Evolutionary conservation across 1,140 invertebrate genomes (phyloP), one percentile per base, ranked within the genome.

Genomic region (Drosophila lacertosa): DNA sequence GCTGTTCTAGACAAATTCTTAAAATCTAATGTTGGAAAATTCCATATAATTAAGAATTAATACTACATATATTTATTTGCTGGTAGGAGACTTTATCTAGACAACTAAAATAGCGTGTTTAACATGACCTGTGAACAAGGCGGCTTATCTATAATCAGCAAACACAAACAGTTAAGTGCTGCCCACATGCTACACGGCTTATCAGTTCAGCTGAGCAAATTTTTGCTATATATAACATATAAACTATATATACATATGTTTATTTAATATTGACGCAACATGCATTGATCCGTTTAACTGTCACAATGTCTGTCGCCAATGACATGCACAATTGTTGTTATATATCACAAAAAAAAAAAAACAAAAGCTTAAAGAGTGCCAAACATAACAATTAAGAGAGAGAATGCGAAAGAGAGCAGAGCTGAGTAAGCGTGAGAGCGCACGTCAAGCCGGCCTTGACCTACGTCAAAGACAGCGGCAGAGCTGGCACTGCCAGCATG

Each of bases 381-480:
- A 26, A 16, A 7, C 24, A 13, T 5, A 33, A 37, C n/a, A 18
- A 16, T 20, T 32, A 29, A 39, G 24, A 18, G 59, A 55, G 40
- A 40, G 37, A 18, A 15, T 33, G 6, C 33, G 35, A 11, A 20
- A 33, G 16, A 29, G 13, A 11, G 26, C 29, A 9, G n/a, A n/a
- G n/a, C n/a, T n/a, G n/a, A 33, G 37, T 20, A 42, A 59, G 33
- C 16, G 55, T 18, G 54, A 13, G 50, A 37, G 48, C 39, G 15
- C 35, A 44, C 22, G 22, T 29, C 42, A 80, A 82, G 77, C 69
- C 70, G 80, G 66, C 84, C 86, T 89, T 89, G 84, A 89, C 84
- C 84, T 89, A 89, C 73, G 76, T 54, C 79, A 80, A 89, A 84
- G 67, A 29, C 71, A 50, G 26, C 39, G 15, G 42, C 24, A 39